Base-by-base conservation (phyloP, 2,888 invertebrate species). In the Nomada fabriciana region DNA sequence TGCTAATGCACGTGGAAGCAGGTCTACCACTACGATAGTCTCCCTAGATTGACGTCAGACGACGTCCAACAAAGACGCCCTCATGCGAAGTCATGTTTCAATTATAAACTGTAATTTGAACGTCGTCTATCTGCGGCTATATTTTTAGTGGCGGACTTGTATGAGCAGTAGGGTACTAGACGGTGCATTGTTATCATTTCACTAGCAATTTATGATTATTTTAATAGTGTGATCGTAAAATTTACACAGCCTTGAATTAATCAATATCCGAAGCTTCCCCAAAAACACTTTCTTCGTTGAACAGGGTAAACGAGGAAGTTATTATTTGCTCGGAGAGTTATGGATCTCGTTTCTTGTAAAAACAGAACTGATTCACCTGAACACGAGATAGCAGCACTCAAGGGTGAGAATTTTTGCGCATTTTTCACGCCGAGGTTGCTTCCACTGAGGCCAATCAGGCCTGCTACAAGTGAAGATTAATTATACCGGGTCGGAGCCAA, bases 401-500 rank as follows among this genome's bases (percentile, higher is more conserved):
- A 0, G 23, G 61, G n/a, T 2, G 18, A 43, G 52, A 73, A 64
- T 25, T 79, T 64, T 50, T 18, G 15, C 7, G 43, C 47, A 78
- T 81, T 74, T 78, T 81, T 74, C 70, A 70, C 47, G 63, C 50
- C 1, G 15, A 11, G 23, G n/a, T 3, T 69, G 60, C 61, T 65
- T 61, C 70, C 52, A 52, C 55, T 47, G 71, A 25, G 70, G 23
- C 53, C 57, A 59, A 71, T 76, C 70, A 50, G 29, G 61, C 60
- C 57, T 5, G 11, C 20, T 50, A 55, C 61, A 25, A 50, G 63
- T 60, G 53, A 76, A 75, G 85, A 86, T 86, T 86, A 86, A 86
- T 86, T 86, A 82, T 67, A 63, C 47, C 60, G 61, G 13, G 42
- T 10, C 36, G 13, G 50, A 9, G n/a, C 61, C 20, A 47, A 55